phyloP scores from a whole-genome alignment of 1,140 invertebrate genomes.

The Drosophila aff. region DNA sequence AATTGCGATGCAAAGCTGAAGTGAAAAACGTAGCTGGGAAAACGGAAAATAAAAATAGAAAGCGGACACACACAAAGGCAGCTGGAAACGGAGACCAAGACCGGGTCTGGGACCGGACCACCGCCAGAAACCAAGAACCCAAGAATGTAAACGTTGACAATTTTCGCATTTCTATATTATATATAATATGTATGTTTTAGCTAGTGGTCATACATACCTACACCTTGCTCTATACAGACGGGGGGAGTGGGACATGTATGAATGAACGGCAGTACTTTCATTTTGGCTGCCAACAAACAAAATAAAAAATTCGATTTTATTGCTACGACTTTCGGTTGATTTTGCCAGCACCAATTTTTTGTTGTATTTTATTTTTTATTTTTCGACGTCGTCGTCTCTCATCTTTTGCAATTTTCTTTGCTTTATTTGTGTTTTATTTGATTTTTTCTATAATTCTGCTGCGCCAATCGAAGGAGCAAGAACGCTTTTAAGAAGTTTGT shows the following conservation, averaged over 20 bases:
- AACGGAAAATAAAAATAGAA: conserved; percentile 59
- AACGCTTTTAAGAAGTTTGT: conserved; percentile 77
- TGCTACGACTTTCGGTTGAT: conserved; percentile 49
- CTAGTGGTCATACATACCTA: conserved; percentile 18
- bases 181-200: conserved; percentile 35
- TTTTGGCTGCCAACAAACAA: conserved; percentile 72
- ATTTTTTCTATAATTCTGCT: conserved; percentile 77
- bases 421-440: conserved; percentile 68
- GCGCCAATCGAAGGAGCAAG: conserved; percentile 32
- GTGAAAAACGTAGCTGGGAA: conserved; percentile 74
- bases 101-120: conserved; percentile 7
- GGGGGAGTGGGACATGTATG: conserved; percentile 23
- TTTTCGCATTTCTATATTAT: conserved; percentile 60
- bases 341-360: conserved; percentile 17
- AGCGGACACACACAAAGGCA: conserved; percentile 38
- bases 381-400: conserved; percentile 3
- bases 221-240: conserved; percentile 20
- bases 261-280: conserved; percentile 62
- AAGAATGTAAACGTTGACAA: conserved; percentile 73
- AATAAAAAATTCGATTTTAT: conserved; percentile 73
- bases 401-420: conserved; percentile 56
- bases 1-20: conserved; percentile 80
- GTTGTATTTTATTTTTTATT: conserved; percentile 16
- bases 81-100: conserved; percentile 24
- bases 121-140: conserved; percentile 53